Conservation (phyloP, 2,113 vertebrate species). For the Pygoscelis antarcticus region DNA sequence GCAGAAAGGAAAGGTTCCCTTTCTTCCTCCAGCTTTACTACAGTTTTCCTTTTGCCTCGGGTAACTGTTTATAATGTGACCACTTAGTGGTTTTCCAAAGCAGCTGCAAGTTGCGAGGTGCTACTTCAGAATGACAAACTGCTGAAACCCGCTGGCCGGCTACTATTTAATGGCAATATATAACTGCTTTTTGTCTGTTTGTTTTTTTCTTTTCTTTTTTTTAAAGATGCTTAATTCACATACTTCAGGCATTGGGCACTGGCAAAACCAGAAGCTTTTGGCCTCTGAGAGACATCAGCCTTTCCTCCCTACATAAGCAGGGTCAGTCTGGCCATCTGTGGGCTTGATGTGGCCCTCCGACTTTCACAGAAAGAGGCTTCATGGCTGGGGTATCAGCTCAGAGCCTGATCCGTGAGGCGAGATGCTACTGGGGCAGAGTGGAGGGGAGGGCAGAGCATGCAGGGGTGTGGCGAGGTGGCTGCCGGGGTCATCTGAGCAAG, state of each 20-base stretch:
- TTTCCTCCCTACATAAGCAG: background rate
- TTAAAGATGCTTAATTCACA: background rate
- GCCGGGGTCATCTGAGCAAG: background rate
- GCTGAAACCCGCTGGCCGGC: background rate
- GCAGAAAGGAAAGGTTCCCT: background rate
- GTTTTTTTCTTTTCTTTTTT: background rate
- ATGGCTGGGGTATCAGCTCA: background rate
- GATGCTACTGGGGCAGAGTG: background rate
- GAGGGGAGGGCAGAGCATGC: rapidly evolving
- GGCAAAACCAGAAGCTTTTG: background rate
- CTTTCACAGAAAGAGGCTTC: background rate
- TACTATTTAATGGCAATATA: background rate
- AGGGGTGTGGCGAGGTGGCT: rapidly evolving
- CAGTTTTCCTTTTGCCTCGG: background rate
- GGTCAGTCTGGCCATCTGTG: background rate
- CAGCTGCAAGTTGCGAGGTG: background rate
- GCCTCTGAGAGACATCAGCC: background rate
- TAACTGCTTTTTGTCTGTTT: background rate
- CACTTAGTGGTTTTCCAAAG: background rate
- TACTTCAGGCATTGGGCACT: background rate
- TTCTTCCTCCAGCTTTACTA: background rate
- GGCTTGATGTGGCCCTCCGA: background rate
- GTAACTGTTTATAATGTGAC: background rate
- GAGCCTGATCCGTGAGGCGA: rapidly evolving
- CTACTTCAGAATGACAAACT: background rate